phyloP scores from a whole-genome alignment of 1,140 invertebrate genomes.

The Copidosoma floridanum region DNA sequence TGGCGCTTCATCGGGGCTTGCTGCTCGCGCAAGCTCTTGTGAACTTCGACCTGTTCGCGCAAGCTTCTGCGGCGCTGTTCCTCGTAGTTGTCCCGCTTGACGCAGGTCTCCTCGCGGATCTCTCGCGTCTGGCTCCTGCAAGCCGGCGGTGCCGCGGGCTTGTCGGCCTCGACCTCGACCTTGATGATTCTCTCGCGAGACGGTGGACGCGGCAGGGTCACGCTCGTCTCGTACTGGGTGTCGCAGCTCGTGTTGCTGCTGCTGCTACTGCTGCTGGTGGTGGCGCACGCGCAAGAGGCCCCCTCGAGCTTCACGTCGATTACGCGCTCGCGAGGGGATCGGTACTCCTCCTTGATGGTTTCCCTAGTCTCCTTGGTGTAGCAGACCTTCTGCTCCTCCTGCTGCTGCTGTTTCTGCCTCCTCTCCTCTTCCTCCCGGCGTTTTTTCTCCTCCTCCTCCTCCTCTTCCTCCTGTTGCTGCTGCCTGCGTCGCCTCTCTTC shows the following conservation, averaged over 20 bases:
- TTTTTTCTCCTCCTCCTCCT: conserved; percentile 32
- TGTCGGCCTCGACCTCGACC: conserved; percentile 32
- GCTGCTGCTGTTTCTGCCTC: conserved; percentile 30
- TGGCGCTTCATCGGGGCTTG: conserved; percentile 43
- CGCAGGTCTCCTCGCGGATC: conserved; percentile 37
- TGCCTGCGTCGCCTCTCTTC: conserved; percentile 33
- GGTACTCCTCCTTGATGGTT: conserved; percentile 28
- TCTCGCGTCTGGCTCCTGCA: conserved; percentile 31
- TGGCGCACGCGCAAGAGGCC: conserved; percentile 8
- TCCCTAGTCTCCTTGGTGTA: conserved; percentile 31
- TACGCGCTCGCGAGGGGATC: conserved; percentile 31
- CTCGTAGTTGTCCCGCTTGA: conserved; percentile 34
- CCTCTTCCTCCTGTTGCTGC: conserved; percentile 33
- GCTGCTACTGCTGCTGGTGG: conserved; percentile 19
- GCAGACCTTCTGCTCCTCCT: too few relatives aligned
- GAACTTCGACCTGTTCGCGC: conserved; percentile 52
- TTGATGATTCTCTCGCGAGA: conserved; percentile 37
- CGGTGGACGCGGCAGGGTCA: conserved; percentile 30
- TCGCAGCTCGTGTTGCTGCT: conserved; percentile 30
- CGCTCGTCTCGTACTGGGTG: conserved; percentile 30
- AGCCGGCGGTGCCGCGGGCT: conserved; percentile 18
- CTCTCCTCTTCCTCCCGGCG: conserved; percentile 39
- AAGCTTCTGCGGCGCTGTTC: conserved; percentile 45
- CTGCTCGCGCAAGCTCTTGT: conserved; percentile 50
- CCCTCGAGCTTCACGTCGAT: conserved; percentile 34